Evolutionary conservation across 2,113 vertebrate genomes (phyloP), one percentile per base, ranked within the genome.

Genomic region (Odobenus rosmarus): DNA sequence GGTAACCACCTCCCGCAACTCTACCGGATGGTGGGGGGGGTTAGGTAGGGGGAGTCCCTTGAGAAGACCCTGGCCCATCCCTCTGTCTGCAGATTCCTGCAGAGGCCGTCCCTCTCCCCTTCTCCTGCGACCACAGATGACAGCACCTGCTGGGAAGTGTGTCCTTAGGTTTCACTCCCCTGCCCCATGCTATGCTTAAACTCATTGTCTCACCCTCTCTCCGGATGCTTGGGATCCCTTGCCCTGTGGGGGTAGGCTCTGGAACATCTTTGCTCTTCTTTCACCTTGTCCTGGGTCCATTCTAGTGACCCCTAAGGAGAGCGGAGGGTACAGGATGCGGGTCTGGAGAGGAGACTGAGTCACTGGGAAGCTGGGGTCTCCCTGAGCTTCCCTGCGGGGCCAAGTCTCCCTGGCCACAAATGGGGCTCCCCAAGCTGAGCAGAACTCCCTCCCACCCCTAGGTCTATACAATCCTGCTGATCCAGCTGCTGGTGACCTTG

Each of bases 391-490:
- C 36, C 33, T 36, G 33, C 16, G 64, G 67, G 18, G 4, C 33
- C 33, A 36, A 69, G 67, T 36, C 18, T 69, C 15, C 42, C 39
- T 10, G 7, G 24, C 51, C 61, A 28, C 81, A 36, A 53, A 4
- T 28, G 39, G 79, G 46, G 71, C 87, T 72, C 7, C 42, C 42
- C 39, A 53, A 10, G 15, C 86, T 96, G n/a, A 98, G 7, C 0
- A 1, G 74, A 82, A 18, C 1, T 6, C 42, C 5, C 53, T 95
- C 10, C 13, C 7, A 91, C 59, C 0, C 97, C 93, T 96, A 99
- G 99, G 99, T 99, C 94, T 99, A 99, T 0, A 89, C 99, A 95
- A 99, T 99, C 97, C 98, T 99, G 94, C 98, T 99, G 98, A 95
- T 99, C 92, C 99, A 99, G 98, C 99, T 99, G 76, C 96, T 99